phyloP scores from a whole-genome alignment of 30 jellyfish, hydroid and myxozoan species.

The Pseudorhiza aurosa region DNA sequence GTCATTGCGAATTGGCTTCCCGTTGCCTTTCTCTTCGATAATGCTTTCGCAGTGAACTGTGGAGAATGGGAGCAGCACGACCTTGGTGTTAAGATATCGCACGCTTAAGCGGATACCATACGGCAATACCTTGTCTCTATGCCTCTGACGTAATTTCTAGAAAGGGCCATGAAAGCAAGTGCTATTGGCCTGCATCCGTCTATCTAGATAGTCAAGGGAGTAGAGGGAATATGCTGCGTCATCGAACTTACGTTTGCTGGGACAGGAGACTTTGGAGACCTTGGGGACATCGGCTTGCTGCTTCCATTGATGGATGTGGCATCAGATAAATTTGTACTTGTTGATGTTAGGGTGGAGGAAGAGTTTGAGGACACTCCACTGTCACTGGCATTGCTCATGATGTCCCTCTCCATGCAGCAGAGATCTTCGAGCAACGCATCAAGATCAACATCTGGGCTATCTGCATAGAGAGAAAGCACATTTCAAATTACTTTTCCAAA shows the following conservation, averaged over 20 bases:
- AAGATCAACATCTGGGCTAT: constrained; percentile 93
- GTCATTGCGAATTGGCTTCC: too few species aligned
- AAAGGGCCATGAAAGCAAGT: too few species aligned
- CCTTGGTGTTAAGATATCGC: not conserved
- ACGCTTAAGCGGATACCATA: too few species aligned
- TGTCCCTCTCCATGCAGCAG: constrained; percentile 91
- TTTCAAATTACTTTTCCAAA: too few species aligned
- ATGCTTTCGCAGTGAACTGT: not conserved
- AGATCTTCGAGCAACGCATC: constrained; percentile 97
- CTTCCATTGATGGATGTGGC: constrained; percentile 24
- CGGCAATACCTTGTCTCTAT: too few species aligned
- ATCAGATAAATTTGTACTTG: constrained; percentile 33
- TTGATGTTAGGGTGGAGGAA: constrained; percentile 47
- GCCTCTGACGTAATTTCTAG: too few species aligned
- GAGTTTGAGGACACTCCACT: constrained; percentile 77
- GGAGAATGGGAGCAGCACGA: not conserved
- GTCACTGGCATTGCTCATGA: constrained; percentile 42
- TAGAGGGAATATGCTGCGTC: not conserved
- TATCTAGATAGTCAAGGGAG: not conserved
- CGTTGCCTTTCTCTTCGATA: too few species aligned
- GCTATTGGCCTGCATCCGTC: too few species aligned
- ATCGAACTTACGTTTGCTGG: constrained; percentile 74
- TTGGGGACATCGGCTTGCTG: constrained; percentile 30
- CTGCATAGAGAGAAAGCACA: constrained; percentile 38
- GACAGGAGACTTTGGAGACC: constrained; percentile 69